Evolutionary conservation across 2,113 vertebrate genomes (phyloP), one percentile per base, ranked within the genome.

Genomic region (Macquaria australasica): DNA sequence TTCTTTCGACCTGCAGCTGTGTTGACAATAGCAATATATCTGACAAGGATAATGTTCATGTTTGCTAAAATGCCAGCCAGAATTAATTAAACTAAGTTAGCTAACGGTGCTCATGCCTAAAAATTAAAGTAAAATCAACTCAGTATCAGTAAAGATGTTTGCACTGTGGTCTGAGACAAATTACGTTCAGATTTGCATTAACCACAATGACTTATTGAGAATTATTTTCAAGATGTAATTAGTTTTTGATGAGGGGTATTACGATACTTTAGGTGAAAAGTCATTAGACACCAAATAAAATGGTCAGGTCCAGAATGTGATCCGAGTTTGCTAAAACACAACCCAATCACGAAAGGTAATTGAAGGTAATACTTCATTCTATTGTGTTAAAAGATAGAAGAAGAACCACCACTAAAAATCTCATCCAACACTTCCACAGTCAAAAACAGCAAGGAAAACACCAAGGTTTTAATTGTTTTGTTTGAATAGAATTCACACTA

Each of bases 401-500:
- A 88, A 74, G 31, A 64, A 37, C 25, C 2, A 28, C 64, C 51
- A 73, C 34, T 68, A 85, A 85, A 88, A 88, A 92, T 80, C 73
- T 85, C 67, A 50, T 71, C 74, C 66, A 64, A 79, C 68, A 74
- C 34, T 37, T 75, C 31, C 41, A 16, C 73, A 85, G 79, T 87
- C 56, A 75, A 83, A 91, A 85, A 66, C 77, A 82, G 83, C 69
- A 23, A 68, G 79, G 63, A 89, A 87, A 91, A 91, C 84, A 87
- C 48, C 2, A 1, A 68, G 77, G 73, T 81, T 93, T 92, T 92
- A 89, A 93, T 93, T 91, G 88, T 93, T 92, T 93, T 89, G 80
- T 92, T 91, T 86, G 83, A 94, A 93, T 85, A 88, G 81, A 92
- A 94, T 82, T 80, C 87, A 92, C 80, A 89, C 88, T 91, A 89